Evolutionary conservation across 2,113 vertebrate genomes (phyloP).

Genomic region (Pachyramphus minor): DNA sequence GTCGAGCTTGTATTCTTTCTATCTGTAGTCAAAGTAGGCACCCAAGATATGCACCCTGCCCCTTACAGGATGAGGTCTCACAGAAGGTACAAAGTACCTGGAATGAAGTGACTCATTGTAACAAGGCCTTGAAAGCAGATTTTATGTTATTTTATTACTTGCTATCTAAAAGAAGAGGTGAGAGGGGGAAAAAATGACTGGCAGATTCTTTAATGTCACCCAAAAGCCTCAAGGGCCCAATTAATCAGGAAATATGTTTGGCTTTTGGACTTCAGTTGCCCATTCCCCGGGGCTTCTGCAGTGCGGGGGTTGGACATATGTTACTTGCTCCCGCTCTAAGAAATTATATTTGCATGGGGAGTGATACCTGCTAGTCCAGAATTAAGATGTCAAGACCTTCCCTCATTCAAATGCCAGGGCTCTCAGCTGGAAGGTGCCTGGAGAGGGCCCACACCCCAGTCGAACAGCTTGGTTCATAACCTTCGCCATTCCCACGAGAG

Average conservation of each 20-base stretch:
- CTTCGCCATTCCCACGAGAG: background rate
- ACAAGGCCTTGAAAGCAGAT: background rate
- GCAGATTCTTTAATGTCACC: slow-evolving; percentile 68
- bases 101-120: background rate
- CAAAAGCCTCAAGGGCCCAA: slow-evolving; percentile 63
- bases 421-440: slow-evolving; percentile 25
- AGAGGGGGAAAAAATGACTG: slow-evolving; percentile 10
- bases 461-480: slow-evolving; percentile 44
- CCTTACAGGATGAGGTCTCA: background rate
- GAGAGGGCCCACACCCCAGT: slow-evolving; percentile 25
- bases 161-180: slow-evolving; percentile 3
- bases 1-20: background rate
- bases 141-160: slow-evolving; percentile 17
- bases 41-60: background rate
- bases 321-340: slow-evolving; percentile 19
- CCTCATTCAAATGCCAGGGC: slow-evolving; percentile 54
- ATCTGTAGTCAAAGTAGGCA: background rate
- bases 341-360: slow-evolving; percentile 53
- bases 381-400: slow-evolving; percentile 61
- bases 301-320: slow-evolving; percentile 48
- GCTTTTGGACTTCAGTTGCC: slow-evolving; percentile 55
- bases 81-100: slow-evolving; percentile 13
- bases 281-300: slow-evolving; percentile 44
- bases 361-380: slow-evolving; percentile 49
- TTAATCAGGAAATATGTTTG: slow-evolving; percentile 65